Evolutionary conservation across 2,888 invertebrate genomes (phyloP).

Genomic region (Pachliopta kotzebuea): DNA sequence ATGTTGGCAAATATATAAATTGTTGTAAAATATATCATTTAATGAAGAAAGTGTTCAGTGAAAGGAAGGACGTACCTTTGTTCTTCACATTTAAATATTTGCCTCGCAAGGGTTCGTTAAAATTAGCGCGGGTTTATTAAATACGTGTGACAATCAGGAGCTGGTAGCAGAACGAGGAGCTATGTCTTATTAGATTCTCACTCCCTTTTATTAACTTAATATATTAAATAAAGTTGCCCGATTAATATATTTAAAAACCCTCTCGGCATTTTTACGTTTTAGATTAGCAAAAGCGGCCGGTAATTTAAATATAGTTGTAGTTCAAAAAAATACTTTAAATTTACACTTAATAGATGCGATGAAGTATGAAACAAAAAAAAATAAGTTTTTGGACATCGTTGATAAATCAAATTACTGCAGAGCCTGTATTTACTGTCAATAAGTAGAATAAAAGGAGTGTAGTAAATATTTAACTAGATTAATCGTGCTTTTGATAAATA

Average conservation of each 20-base stretch:
- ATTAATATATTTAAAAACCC: not conserved
- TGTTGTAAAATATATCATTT: not conserved
- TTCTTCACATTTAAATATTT: conserved; percentile 45
- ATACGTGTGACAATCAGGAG: conserved; percentile 58
- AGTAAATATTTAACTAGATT: too few relatives aligned
- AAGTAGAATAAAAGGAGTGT: too few relatives aligned
- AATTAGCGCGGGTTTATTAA: conserved; percentile 67
- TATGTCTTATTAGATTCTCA: conserved; percentile 29
- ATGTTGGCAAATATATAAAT: not conserved
- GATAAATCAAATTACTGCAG: too few relatives aligned
- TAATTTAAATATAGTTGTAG: too few relatives aligned
- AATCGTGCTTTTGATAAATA: too few relatives aligned
- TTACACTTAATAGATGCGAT: not conserved
- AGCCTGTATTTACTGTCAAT: too few relatives aligned
- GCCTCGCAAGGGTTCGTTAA: conserved; percentile 44
- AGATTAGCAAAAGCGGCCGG: too few relatives aligned
- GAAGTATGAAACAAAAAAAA: too few relatives aligned
- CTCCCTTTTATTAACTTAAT: conserved; percentile 40
- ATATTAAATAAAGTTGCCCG: not conserved
- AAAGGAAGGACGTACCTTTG: not conserved
- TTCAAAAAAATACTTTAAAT: too few relatives aligned
- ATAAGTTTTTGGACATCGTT: too few relatives aligned
- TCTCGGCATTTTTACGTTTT: not conserved
- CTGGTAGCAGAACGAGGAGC: not conserved
- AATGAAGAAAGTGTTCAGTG: not conserved